A percentile compares a stretch with the other conserved stretches of the same genome.
phyloP scores from a whole-genome alignment of 2,888 invertebrate species.

The Melanotus villosus region DNA sequence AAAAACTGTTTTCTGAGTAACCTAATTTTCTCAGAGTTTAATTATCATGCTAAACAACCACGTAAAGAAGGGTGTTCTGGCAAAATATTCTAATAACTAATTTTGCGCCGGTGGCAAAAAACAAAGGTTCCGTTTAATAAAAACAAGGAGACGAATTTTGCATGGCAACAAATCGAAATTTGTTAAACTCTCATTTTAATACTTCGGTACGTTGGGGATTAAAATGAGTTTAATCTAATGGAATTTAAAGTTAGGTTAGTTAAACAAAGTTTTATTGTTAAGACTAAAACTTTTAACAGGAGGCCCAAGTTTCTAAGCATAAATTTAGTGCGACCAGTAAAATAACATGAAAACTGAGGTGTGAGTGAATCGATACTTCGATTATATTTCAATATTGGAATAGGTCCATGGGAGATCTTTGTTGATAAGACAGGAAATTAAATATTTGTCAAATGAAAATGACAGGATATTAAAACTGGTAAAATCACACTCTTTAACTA shows the following conservation, averaged over 20 bases:
- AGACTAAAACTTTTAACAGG: constrained; percentile 1
- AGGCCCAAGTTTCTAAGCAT: background rate
- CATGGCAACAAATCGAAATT: too few species aligned
- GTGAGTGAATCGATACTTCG: background rate
- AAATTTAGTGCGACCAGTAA: background rate
- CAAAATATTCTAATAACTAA: constrained; percentile 10
- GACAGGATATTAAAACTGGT: too few species aligned
- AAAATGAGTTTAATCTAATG: background rate
- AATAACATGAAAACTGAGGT: background rate
- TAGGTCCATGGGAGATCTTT: too few species aligned
- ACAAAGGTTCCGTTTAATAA: background rate
- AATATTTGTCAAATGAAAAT: too few species aligned
- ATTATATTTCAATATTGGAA: background rate
- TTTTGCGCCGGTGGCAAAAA: background rate
- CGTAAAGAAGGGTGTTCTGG: background rate
- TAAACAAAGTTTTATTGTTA: constrained; percentile 12
- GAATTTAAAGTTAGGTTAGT: background rate
- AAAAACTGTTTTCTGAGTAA: background rate
- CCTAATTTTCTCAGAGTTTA: constrained; percentile 9
- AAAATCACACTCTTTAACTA: too few species aligned
- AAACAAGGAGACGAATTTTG: background rate
- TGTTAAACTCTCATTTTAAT: background rate
- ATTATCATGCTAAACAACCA: constrained; percentile 12
- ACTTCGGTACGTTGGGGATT: background rate
- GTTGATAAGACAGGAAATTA: too few species aligned